These are phyloP conservation scores for Oscheius myriophilus DNA, from an alignment of 2,888 invertebrate genomes.

Conservation along the genomic window DNA sequence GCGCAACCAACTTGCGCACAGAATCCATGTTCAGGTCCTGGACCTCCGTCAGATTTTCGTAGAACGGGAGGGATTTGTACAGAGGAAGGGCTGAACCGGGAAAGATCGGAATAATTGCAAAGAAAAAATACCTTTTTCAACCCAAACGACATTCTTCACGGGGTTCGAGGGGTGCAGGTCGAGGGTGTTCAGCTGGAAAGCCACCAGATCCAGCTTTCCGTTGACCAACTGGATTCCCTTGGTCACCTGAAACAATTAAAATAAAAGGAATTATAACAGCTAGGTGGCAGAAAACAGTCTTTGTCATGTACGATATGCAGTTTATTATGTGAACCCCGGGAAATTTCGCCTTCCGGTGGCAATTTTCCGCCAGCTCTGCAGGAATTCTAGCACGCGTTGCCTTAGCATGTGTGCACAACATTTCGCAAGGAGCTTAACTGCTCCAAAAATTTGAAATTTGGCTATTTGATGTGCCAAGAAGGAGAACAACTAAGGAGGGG, in stretches of 20 bases:
- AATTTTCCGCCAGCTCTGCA: no score
- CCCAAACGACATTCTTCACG: conserved; percentile 66
- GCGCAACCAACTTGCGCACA: conserved; percentile 60
- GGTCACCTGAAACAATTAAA: conserved; percentile 40
- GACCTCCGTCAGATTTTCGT: conserved; percentile 59
- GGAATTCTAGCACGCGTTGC: no score
- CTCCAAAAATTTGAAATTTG: no score
- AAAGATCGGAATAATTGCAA: background rate
- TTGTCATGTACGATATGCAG: background rate
- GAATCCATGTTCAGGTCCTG: conserved; percentile 64
- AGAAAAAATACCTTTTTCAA: conserved; percentile 58
- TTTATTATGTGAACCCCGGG: background rate
- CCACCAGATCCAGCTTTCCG: conserved; percentile 65
- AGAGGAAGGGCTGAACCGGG: conserved; percentile 52
- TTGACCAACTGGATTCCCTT: conserved; percentile 66
- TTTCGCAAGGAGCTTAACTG: no score
- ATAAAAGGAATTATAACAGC: background rate
- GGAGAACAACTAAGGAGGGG: no score
- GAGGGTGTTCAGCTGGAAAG: conserved; percentile 66
- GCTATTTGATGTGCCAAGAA: no score
- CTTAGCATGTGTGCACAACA: no score
- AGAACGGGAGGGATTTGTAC: conserved; percentile 63
- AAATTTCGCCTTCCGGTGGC: no score
- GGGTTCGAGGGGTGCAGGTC: conserved; percentile 71
- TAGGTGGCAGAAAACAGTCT: background rate